Conservation (phyloP, 2,797 vertebrate species). For the Neosilurus hyrtlii region DNA sequence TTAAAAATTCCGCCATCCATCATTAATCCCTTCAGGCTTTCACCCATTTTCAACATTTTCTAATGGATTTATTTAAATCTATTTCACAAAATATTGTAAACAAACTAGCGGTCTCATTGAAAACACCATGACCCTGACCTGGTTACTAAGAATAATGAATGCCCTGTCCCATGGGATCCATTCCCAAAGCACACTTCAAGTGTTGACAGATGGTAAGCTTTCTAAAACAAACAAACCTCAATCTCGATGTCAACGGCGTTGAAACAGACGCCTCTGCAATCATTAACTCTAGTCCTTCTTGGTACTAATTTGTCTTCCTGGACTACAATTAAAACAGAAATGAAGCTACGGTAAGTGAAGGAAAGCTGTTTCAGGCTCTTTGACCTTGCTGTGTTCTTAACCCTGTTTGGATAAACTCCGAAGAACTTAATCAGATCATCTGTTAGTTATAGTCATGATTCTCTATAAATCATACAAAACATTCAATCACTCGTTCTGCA, state of each 20-base stretch:
- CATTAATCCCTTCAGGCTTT: background rate
- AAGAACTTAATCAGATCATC: background rate
- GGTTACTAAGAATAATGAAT: background rate
- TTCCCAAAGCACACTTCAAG: background rate
- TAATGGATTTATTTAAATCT: background rate
- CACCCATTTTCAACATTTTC: background rate
- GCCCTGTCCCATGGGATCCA: background rate
- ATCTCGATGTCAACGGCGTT: background rate
- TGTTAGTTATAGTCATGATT: background rate
- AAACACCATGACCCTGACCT: background rate
- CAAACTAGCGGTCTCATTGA: background rate
- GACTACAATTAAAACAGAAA: background rate
- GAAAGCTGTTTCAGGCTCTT: background rate
- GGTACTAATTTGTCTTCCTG: background rate
- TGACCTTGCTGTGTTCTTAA: constrained; percentile 1
- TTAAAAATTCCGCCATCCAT: background rate
- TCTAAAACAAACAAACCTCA: background rate
- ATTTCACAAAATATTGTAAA: background rate
- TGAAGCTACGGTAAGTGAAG: background rate
- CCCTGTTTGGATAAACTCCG: background rate
- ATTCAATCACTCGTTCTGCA: background rate
- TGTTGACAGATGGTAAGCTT: background rate
- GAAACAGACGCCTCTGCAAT: no score
- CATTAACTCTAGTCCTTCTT: background rate
- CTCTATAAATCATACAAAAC: no score